Conservation (phyloP, 92 coral and sea anemone genomes). For the Porites evermanni region DNA sequence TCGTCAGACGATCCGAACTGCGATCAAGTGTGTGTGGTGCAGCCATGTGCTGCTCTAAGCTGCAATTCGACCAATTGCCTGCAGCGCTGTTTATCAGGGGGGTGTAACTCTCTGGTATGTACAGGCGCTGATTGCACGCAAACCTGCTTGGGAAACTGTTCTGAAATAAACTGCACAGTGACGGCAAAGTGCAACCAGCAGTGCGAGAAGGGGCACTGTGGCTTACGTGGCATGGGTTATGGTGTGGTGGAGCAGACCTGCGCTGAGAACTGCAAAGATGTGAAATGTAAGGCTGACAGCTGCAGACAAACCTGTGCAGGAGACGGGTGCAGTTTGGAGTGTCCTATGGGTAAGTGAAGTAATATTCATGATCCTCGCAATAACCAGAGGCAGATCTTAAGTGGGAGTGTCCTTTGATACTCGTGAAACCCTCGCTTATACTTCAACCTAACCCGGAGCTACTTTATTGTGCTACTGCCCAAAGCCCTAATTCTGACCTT, state of each 20-base stretch:
- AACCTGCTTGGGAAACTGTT: constrained; percentile 50
- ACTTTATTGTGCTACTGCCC: too few relatives aligned
- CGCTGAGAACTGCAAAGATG: constrained; percentile 49
- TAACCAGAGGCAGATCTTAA: neutral
- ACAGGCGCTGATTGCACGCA: constrained; percentile 63
- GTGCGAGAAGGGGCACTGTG: constrained; percentile 71
- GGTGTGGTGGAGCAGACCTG: constrained; percentile 58
- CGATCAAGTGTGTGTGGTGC: constrained; percentile 57
- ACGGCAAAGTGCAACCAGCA: constrained; percentile 64
- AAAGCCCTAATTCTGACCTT: neutral
- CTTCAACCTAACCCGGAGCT: too few relatives aligned
- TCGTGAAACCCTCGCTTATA: too few relatives aligned
- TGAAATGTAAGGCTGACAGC: constrained; percentile 48
- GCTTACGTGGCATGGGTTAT: constrained; percentile 34
- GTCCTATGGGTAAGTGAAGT: constrained; percentile 26
- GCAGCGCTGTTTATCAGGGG: constrained; percentile 54
- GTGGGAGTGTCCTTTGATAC: neutral
- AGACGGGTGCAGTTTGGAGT: constrained; percentile 58
- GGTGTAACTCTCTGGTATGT: constrained; percentile 58
- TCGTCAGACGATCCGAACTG: constrained; percentile 30
- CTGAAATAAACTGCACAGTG: constrained; percentile 26
- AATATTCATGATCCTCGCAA: too few relatives aligned
- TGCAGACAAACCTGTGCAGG: constrained; percentile 66
- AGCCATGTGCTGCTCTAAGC: constrained; percentile 37
- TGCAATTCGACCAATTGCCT: constrained; percentile 50